phyloP scores from a whole-genome alignment of 2,888 invertebrate genomes.

The Anticlea derivata region DNA sequence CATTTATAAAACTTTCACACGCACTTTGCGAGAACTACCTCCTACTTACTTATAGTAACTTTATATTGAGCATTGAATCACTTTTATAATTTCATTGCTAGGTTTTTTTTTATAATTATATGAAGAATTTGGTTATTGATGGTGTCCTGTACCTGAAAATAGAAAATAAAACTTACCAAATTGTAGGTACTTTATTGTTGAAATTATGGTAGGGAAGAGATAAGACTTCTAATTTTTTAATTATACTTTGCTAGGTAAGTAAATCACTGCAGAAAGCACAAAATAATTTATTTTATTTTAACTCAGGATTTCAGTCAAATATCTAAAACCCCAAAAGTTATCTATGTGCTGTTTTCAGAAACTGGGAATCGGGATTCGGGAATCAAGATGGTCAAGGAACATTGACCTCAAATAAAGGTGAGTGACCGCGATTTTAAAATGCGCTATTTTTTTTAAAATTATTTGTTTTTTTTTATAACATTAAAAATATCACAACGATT shows the following conservation, averaged over 20 bases:
- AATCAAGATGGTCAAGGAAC: conserved; percentile 33
- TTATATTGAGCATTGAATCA: conserved; percentile 53
- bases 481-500: background rate
- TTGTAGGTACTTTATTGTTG: too few relatives aligned
- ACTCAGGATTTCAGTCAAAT: too few relatives aligned
- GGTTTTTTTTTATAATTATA: too few relatives aligned
- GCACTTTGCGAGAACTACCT: conserved; percentile 20
- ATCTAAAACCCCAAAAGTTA: too few relatives aligned
- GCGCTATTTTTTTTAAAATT: background rate
- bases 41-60: conserved; percentile 23
- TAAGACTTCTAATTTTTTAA: background rate
- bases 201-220: background rate
- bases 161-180: conserved; percentile 23
- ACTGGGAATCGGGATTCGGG: conserved; percentile 18
- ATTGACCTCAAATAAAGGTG: conserved; percentile 32
- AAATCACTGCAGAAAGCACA: too few relatives aligned
- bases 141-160: conserved; percentile 28
- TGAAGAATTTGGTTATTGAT: too few relatives aligned
- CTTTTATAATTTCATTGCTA: conserved; percentile 35
- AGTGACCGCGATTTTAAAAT: conserved; percentile 19
- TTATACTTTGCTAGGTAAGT: background rate
- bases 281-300: too few relatives aligned
- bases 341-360: too few relatives aligned
- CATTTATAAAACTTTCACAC: conserved; percentile 52
- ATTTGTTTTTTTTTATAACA: background rate